phyloP scores from a whole-genome alignment of 2,888 invertebrate species.

The Diaphora mendica region DNA sequence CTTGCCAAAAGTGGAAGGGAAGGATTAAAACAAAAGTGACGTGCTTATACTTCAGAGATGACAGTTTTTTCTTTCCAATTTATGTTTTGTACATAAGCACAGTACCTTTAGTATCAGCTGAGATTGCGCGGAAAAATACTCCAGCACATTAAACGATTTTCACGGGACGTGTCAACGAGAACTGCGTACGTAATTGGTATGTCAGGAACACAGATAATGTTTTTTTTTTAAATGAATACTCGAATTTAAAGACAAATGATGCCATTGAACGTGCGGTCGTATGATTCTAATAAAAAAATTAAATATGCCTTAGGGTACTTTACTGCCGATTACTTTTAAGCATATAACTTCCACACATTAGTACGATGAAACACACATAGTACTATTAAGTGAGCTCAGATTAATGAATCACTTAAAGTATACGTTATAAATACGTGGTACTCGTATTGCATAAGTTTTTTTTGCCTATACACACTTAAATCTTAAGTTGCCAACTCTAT shows the following conservation, averaged over 20 bases:
- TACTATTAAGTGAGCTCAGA: too few species aligned
- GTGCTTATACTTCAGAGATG: background rate
- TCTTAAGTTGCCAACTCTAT: too few species aligned
- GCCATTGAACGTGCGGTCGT: background rate
- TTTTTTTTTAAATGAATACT: background rate
- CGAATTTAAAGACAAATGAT: background rate
- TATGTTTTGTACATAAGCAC: background rate
- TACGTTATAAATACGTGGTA: too few species aligned
- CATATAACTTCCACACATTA: too few species aligned
- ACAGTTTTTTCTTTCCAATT: background rate
- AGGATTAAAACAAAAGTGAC: constrained; percentile 1
- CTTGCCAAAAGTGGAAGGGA: background rate
- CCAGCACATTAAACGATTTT: background rate
- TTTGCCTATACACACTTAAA: too few species aligned
- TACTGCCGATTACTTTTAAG: too few species aligned
- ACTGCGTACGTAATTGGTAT: background rate
- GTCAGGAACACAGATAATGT: background rate
- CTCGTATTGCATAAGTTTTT: too few species aligned
- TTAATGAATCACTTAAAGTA: too few species aligned
- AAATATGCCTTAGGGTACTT: too few species aligned
- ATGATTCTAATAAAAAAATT: background rate
- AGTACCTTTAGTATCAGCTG: background rate
- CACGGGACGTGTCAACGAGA: too few species aligned
- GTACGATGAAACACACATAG: too few species aligned
- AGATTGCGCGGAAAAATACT: background rate